Percentiles rank a stretch among this genome's conserved stretches.
phyloP scores from a whole-genome alignment of 2,113 vertebrate genomes.

The Festucalex cinctus region DNA sequence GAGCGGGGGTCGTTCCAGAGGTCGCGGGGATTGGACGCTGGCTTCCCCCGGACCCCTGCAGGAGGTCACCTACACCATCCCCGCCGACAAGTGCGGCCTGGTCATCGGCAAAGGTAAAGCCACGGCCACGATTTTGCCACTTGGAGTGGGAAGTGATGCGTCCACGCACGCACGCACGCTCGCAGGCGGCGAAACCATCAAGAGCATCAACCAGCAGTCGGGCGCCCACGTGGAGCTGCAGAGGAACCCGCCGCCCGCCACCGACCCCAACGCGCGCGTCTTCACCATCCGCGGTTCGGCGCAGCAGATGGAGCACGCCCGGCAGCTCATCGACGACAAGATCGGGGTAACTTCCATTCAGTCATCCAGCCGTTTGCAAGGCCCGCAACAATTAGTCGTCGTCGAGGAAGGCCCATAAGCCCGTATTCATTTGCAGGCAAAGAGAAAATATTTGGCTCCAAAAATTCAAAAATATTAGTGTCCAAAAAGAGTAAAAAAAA shows the following conservation, averaged over 20 bases:
- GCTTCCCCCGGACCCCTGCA: slow-evolving; percentile 84
- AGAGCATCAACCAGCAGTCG: slow-evolving; percentile 96
- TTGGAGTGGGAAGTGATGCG: too few species aligned
- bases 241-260: slow-evolving; percentile 92
- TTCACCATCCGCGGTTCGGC: slow-evolving; percentile 92
- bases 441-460: too few species aligned
- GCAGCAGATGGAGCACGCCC: slow-evolving; percentile 91
- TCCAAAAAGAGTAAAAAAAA: too few species aligned
- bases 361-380: too few species aligned
- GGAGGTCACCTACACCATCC: slow-evolving; percentile 92
- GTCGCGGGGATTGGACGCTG: slow-evolving; percentile 85
- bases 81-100: slow-evolving; percentile 89
- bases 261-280: slow-evolving; percentile 87
- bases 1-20: slow-evolving; percentile 75
- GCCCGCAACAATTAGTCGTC: too few species aligned
- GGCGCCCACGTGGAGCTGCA: slow-evolving; percentile 97
- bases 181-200: slow-evolving; percentile 93
- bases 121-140: neutral
- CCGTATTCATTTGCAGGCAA: too few species aligned
- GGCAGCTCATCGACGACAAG: slow-evolving; percentile 97
- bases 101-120: slow-evolving; percentile 92
- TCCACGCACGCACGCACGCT: neutral
- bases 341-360: too few species aligned
- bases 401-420: too few species aligned
- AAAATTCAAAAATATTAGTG: too few species aligned